Base-by-base conservation (phyloP, 2,888 invertebrate species). In the Chydorus sphaericus region DNA sequence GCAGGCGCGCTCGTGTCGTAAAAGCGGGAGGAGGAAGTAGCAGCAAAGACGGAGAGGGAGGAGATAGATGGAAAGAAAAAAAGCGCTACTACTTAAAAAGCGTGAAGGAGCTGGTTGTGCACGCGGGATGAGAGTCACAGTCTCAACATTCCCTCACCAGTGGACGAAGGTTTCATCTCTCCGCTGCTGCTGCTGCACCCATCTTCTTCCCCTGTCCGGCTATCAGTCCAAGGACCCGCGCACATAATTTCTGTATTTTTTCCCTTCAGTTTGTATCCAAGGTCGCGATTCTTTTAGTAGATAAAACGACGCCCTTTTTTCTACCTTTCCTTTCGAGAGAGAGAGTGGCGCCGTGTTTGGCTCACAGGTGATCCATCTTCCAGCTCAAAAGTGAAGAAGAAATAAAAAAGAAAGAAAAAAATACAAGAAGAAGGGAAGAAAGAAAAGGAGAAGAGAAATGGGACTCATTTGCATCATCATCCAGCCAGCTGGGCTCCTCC, bases 61-160 rank as follows among this genome's bases (percentile, higher is more conserved):
- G 44, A 8, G 23, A n/a, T 6, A 26, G 44, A 20, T 20, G 26
- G 26, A 10, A n/a, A 20, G 26, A 23, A 28, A 44, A 26, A 28
- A 44, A 44, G n/a, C n/a, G n/a, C n/a, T n/a, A n/a, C n/a, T n/a
- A n/a, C n/a, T n/a, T n/a, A n/a, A n/a, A n/a, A n/a, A n/a, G 44
- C 26, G 28, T 28, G 26, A 44, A 44, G 5, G 14, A 26, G 44
- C 26, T 26, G 6, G 44, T 26, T 23, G 26, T 28, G 28, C 23
- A 23, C 44, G 44, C 26, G 26, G 28, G 44, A n/a, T 44, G 44
- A 23, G 28, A 28, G 14, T 44, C 44, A 26, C 44, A 44, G 44
- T 44, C 44, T 44, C 44, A 20, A 44, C 44, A 44, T 44, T 44
- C 44, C 44, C 44, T 44, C n/a, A 44, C 44, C 28, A 44, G 44